Evolutionary conservation across 2,113 vertebrate species (phyloP).

Genomic region (Columbina picui): DNA sequence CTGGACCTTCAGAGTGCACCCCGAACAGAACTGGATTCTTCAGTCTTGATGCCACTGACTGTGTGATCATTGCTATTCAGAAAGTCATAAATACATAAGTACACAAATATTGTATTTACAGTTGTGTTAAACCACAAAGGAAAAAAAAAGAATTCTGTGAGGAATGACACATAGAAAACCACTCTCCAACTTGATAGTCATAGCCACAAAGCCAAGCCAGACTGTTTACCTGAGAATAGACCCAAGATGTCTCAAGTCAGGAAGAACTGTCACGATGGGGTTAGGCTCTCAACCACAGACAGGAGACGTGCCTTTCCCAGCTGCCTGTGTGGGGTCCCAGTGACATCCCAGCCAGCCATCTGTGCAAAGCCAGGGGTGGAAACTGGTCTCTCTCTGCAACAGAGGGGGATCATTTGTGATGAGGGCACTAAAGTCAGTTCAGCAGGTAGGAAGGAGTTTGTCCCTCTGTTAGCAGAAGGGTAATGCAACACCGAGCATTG

Average conservation of each 20-base stretch:
- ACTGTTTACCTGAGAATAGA: background rate
- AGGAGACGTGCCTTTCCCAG: background rate
- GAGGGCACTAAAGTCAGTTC: background rate
- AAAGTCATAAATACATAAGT: background rate
- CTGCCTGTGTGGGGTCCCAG: background rate
- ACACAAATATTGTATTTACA: background rate
- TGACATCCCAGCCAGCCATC: background rate
- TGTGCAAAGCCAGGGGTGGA: background rate
- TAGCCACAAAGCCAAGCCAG: background rate
- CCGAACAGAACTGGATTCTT: background rate
- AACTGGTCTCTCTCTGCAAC: background rate
- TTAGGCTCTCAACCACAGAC: background rate
- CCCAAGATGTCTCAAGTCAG: background rate
- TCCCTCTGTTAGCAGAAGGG: background rate
- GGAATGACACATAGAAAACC: background rate
- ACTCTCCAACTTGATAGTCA: background rate
- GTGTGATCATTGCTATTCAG: background rate
- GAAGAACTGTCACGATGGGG: accelerated
- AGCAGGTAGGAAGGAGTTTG: background rate
- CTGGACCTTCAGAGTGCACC: background rate
- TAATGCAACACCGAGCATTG: background rate
- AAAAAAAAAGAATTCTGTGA: background rate
- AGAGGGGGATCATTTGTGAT: no score
- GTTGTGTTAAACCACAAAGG: background rate
- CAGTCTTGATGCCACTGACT: background rate